Evolutionary conservation across 2,113 vertebrate species (phyloP), one percentile per base, ranked within the genome.

Genomic region (Lampris incognitus): DNA sequence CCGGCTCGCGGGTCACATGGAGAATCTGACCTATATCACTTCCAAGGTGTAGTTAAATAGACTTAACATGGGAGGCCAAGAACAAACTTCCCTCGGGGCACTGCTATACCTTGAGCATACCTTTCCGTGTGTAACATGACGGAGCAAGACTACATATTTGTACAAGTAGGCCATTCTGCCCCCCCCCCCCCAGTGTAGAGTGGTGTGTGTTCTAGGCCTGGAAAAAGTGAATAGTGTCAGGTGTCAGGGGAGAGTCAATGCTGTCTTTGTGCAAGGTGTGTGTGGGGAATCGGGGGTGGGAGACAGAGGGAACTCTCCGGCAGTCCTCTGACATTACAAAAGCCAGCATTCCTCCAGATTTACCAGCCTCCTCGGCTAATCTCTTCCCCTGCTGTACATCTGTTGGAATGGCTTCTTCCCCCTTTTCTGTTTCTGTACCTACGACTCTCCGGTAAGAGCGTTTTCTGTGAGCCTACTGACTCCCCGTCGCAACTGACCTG

Each of bases 191-290:
- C 61, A 7, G 61, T 58, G 78, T 66, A 6, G 67, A 83, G 69
- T 80, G 81, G 81, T 76, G 81, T 79, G 81, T 85, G 82, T 83
- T 87, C 69, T 69, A 66, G 84, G 80, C 61, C 85, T 87, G 86
- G 77, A 85, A 87, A 87, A 78, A 77, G 78, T 91, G 90, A 92
- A 89, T 88, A 88, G 92, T 92, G 87, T 94, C 93, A 85, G 93
- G 91, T 94, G 92, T 93, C 92, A 7, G 40, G 88, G 79, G 84
- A 88, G 77, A 65, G 83, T 93, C 87, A 89, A 91, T 87, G 87
- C 71, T 71, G 85, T 71, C 90, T 93, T 92, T 93, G 89, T 93
- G 85, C n/a, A 5, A 76, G 74, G 77, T 78, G 90, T 86, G 90
- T 86, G 82, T 63, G 62, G 73, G 78, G 87, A 87, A 55, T 78